Conservation (phyloP, 2,797 vertebrate genomes). For the Enteromius mattozi region DNA sequence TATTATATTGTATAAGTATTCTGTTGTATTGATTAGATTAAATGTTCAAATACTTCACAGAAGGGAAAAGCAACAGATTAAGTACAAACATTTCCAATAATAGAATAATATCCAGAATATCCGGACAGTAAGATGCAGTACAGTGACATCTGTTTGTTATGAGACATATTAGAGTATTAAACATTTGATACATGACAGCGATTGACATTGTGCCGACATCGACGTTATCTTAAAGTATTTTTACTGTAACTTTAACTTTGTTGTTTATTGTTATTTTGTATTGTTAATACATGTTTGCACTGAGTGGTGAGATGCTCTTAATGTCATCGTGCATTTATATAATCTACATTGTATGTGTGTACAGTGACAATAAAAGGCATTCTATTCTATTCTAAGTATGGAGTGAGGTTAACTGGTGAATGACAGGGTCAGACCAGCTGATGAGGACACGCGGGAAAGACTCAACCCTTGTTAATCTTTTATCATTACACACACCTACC, state of each 20-base stretch:
- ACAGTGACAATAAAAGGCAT: too few relatives aligned
- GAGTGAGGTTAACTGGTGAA: neutral
- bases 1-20: neutral
- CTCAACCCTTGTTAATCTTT: neutral
- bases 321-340: too few relatives aligned
- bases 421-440: neutral
- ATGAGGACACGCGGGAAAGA: neutral
- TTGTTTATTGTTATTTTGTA: too few relatives aligned
- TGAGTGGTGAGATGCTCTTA: too few relatives aligned
- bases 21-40: neutral
- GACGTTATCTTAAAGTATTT: too few relatives aligned
- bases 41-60: neutral
- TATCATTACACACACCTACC: neutral
- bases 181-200: too few relatives aligned
- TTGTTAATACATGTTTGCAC: too few relatives aligned
- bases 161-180: neutral
- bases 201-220: neutral
- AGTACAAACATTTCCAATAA: neutral
- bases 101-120: neutral
- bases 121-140: neutral
- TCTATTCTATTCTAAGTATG: neutral
- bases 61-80: neutral
- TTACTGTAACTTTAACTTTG: too few relatives aligned
- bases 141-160: constrained; percentile 4
- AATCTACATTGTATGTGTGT: too few relatives aligned